A percentile compares a stretch with the other conserved stretches of the same genome.
phyloP scores from a whole-genome alignment of 1,140 invertebrate species.

The Drosophila bipectinata region DNA sequence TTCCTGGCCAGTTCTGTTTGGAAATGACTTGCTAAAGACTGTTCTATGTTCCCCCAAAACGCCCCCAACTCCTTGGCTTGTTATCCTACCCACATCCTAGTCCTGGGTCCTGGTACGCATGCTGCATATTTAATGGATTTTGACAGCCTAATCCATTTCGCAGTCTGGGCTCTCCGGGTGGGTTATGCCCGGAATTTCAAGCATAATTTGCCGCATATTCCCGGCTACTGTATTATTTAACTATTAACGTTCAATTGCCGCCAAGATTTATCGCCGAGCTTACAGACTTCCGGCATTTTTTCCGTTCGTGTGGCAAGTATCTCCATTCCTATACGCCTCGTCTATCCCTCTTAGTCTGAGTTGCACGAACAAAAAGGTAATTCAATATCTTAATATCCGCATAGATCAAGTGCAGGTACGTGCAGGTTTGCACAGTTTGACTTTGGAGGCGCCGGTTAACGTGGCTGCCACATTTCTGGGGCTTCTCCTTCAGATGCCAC shows the following conservation, averaged over 20 bases:
- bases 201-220: constrained; percentile 78
- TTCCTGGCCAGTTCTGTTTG: constrained; percentile 15
- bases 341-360: constrained; percentile 47
- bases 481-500: constrained; percentile 51
- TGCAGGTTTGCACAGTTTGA: constrained; percentile 79
- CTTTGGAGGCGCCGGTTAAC: constrained; percentile 74
- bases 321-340: constrained; percentile 8
- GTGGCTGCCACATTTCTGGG: constrained; percentile 55
- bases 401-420: constrained; percentile 82
- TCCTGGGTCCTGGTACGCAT: constrained; percentile 52
- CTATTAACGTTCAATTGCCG: constrained; percentile 80
- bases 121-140: constrained; percentile 76
- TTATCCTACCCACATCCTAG: constrained; percentile 4
- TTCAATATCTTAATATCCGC: constrained; percentile 82
- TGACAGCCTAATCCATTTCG: constrained; percentile 59
- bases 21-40: constrained; percentile 33
- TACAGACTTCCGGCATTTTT: constrained; percentile 48
- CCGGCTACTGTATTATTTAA: constrained; percentile 78
- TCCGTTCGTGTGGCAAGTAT: constrained; percentile 41
- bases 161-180: constrained; percentile 32
- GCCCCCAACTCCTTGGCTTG: constrained; percentile 1
- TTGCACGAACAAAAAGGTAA: constrained; percentile 76
- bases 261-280: constrained; percentile 65
- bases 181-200: constrained; percentile 76
- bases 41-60: constrained; percentile 3